Base-by-base conservation (phyloP, 2,888 invertebrate species). In the Nasonia oneida region DNA sequence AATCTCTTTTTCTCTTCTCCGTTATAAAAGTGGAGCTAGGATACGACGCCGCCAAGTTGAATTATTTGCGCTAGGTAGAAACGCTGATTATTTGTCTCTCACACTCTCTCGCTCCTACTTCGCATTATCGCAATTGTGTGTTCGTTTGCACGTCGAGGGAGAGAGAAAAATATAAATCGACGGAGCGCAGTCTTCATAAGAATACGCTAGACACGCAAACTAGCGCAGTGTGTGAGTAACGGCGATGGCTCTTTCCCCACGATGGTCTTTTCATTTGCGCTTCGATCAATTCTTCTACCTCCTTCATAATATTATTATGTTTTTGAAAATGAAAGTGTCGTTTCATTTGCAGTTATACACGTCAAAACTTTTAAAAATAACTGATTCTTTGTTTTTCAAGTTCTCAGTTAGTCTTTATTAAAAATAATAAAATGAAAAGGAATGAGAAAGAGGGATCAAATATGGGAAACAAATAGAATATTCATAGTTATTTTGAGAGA, bases 121-220 rank as follows among this genome's bases (percentile, higher is more conserved):
- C 86, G 86, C 84, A 82, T 86, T 84, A 82, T 84, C 84, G 84
- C 81, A 77, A 57, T 64, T 86, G 78, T 73, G 42, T 75, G 14
- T 70, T 23, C 42, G 39, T 73, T n/a, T 64, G 23, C 12, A 10
- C 18, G 57, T 29, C 23, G 73, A 80, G 47, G 75, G 15, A 47
- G 14, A 57, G 64, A 39, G 14, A 12, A 47, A 70, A 18, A 79
- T 18, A 79, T n/a, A 15, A 74, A 8, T 3, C 18, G 39, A 33
- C 57, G 71, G 29, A 78, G 80, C 81, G 83, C 83, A 86, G 75
- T 37, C 39, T 73, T 76, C 80, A 80, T 39, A 73, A 50, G 37
- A 53, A 61, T 76, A 81, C 79, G 81, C 83, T 71, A 61, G n/a
- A 61, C 57, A 83, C 71, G 77, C 83, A 64, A 61, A 61, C 75